Base-by-base conservation (phyloP, 2,888 invertebrate species). In the Andrena bucephala region DNA sequence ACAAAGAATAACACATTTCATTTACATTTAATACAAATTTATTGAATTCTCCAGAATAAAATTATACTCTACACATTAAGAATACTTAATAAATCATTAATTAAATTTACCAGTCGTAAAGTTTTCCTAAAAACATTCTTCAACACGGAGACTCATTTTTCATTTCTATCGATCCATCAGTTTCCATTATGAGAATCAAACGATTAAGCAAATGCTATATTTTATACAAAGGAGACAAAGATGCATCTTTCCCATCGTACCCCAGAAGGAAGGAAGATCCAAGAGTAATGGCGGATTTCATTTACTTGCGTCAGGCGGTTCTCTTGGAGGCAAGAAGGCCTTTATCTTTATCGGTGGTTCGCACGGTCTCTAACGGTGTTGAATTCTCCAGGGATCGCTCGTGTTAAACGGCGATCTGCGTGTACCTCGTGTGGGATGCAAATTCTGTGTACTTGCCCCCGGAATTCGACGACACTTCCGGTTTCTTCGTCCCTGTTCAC, bases 281-380 rank as follows among this genome's bases (percentile, higher is more conserved):
- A 31, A 29, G 6, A n/a, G 16, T 10, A 5, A 69, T 36, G 63
- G 36, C 52, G 20, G 33, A 29, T 50, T 76, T 67, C 48, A 71
- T 82, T 63, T 66, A 81, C 62, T 52, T 31, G 63, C 27, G 48
- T 52, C 60, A 54, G 33, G 8, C 42, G 68, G 52, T 71, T 59
- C 60, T 59, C n/a, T 36, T 10, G 8, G 57, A 57, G 10, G 7
- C 57, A 27, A 29, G 42, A 33, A 31, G 33, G 60, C 13, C 7
- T 74, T 70, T 81, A 81, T 69, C 73, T 75, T 52, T 50, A 73
- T 69, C 79, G 57, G 4, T 2, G 33, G 81, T 82, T 82, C 81
- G 48, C 81, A 81, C 81, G 81, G 60, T 65, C 62, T 57, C 71
- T 79, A 85, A 83, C 83, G 67, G 79, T 74, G 72, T 73, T 67